Base-by-base conservation (phyloP, 2,888 invertebrate species). In the Hydraecia micacea region DNA sequence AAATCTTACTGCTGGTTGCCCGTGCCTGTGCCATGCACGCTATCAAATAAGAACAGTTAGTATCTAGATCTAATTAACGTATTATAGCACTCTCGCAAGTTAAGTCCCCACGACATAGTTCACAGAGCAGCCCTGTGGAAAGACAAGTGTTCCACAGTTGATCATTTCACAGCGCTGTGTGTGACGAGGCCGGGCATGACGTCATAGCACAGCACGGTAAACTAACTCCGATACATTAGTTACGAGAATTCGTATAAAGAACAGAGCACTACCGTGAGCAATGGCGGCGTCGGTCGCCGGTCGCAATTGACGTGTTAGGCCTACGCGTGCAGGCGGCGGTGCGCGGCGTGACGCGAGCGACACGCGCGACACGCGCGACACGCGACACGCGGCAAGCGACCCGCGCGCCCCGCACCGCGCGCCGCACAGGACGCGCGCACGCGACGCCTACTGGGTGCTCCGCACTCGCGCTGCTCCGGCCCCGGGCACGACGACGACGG, bases 281-380 rank as follows among this genome's bases (percentile, higher is more conserved):
- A 96, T 94, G 95, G 94, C 95, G 94, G 91, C 93, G 92, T 93
- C 90, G 91, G 95, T 95, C 96, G 96, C 95, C 95, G 94, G 95
- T 92, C 94, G 92, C 94, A 96, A 97, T 97, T 97, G 96, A 97
- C 96, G 96, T 94, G 92, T 95, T 96, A 96, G 96, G 96, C 96
- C 96, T 93, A 93, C 94, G 95, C 95, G 94, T 92, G 80, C 82
- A 36, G 63, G 77, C 75, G 73, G 67, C 65, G 90, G 90, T 90
- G 92, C 88, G 87, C 69, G 78, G 39, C 77, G 77, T 80, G 32
- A 69, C 75, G 65, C 77, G 70, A 83, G 78, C 72, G 65, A 55
- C 70, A 39, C 70, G 58, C 7, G 66, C 65, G 75, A 28, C 49
- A 92, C 94, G 92, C 94, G 92, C 36, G 28, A 11, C n/a, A 58